Base-by-base conservation (phyloP, 2,888 invertebrate genomes). In the Embidobia sp. region DNA sequence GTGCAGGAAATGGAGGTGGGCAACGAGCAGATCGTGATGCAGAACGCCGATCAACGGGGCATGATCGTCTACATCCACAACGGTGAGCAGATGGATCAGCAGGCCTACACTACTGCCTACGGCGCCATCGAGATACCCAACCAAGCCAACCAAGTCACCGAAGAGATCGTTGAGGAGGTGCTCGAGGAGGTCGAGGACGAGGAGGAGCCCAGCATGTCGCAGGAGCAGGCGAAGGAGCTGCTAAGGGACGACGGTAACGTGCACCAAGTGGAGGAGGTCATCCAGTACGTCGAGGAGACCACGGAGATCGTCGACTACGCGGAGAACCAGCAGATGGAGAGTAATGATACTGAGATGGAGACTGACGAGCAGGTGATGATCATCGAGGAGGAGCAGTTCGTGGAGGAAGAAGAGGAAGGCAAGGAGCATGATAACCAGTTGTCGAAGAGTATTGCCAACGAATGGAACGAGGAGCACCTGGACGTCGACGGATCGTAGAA, bases 221-320 rank as follows among this genome's bases (percentile, higher is more conserved):
- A 85, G 42, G 77, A 80, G 72, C 77, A 82, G 37, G 73, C 82
- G 8, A 63, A 22, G 22, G 3, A 22, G 22, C 3, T 82, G 19
- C 63, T 82, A 0, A 55, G 85, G 3, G 82, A 82, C 11, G 83
- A 85, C 13, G 78, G 74, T 2, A 81, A 79, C 16, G 80, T 74
- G 22, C 22, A 22, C 22, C 3, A 22, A 22, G 22, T 22, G 6
- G 87, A 88, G 13, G 88, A 88, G 49, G 85, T 85, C 0, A 86
- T 89, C 69, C 88, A 88, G 19, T 89, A 89, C 27, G 88, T 89
- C 1, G 89, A 89, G 64, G 88, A 91, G 72, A 88, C 90, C 79
- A 88, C 90, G 79, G 87, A 90, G 82, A 88, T 86, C 61, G 85
- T 88, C 2, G 89, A 90, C 67, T 86, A 87, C 64, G 86, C 87